These are phyloP conservation scores for Archips xylosteana DNA, from an alignment of 2,888 invertebrate species.

Conservation along the genomic window DNA sequence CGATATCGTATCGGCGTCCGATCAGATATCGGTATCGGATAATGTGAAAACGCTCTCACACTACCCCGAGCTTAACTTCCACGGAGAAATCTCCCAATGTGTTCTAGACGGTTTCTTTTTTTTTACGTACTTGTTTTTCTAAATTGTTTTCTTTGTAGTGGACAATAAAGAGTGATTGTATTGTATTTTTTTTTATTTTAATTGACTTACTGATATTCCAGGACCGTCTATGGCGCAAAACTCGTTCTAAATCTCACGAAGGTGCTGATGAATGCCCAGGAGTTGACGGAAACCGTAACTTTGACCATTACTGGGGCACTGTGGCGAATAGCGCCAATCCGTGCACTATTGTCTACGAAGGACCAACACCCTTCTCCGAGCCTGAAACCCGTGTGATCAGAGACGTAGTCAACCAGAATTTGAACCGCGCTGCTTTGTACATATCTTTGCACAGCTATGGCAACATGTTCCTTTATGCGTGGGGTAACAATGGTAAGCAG, in stretches of 20 bases:
- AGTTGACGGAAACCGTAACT: conserved; percentile 93
- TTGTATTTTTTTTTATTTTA: neutral
- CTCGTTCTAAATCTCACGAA: conserved; percentile 81
- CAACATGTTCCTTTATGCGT: conserved; percentile 88
- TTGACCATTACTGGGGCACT: conserved; percentile 89
- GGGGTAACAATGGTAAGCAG: conserved; percentile 86
- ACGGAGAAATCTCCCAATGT: too few relatives aligned
- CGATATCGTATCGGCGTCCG: too few relatives aligned
- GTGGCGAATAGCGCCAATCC: conserved; percentile 75
- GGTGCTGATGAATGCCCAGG: conserved; percentile 85
- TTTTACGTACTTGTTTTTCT: too few relatives aligned
- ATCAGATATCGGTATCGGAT: too few relatives aligned
- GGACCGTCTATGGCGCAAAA: conserved; percentile 90
- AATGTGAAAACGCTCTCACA: too few relatives aligned
- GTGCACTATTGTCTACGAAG: conserved; percentile 88
- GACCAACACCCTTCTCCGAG: conserved; percentile 88
- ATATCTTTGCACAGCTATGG: conserved; percentile 92
- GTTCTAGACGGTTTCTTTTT: too few relatives aligned
- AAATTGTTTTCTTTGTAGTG: too few relatives aligned
- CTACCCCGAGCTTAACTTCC: too few relatives aligned
- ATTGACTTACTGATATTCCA: conserved; percentile 52
- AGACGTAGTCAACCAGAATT: conserved; percentile 81
- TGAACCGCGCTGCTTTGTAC: conserved; percentile 86
- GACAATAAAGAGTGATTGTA: too few relatives aligned
- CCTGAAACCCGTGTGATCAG: conserved; percentile 87